Base-by-base conservation (phyloP, 1,140 invertebrate species). In the Drosophila parvula region DNA sequence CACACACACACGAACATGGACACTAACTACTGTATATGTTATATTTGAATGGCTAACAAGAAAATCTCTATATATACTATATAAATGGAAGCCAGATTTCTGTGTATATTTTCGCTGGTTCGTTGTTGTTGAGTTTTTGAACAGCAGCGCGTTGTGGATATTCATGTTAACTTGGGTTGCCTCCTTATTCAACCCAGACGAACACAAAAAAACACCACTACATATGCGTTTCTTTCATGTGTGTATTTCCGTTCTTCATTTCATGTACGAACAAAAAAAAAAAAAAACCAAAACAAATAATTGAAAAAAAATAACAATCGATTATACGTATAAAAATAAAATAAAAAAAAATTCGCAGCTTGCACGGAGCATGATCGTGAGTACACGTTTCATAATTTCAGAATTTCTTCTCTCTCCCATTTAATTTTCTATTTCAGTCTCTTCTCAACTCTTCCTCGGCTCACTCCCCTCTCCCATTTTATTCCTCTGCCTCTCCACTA, bases 311-410 rank as follows among this genome's bases (percentile, higher is more conserved):
- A n/a, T n/a, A 22, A 22, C 22, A 81, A 82, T 69, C 71, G 59
- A 75, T 59, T 58, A 61, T 62, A 69, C 56, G 55, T 69, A 60
- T 63, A 40, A 40, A 53, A 64, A 63, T 48, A 78, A 47, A 58
- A 62, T 63, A 63, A 68, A 67, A 22, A 22, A 81, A 76, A 89
- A 89, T 71, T 91, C 79, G 93, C 94, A 96, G 95, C 95, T 96
- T 95, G 95, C 95, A 95, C 94, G 95, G 94, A 95, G 95, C 95
- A 95, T 96, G 95, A 95, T 95, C 94, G 95, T 96, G 94, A 96
- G 95, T 96, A 95, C 94, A 91, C 90, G 81, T 91, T 90, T 89
- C 86, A 80, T 84, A 81, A 84, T 81, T 89, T 89, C 62, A 50
- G 56, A 81, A 44, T 67, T 86, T 86, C 51, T 55, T 22, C 36